Evolutionary conservation across 2,888 invertebrate species (phyloP), one percentile per base, ranked within the genome.

Genomic region (Ophion costatus): DNA sequence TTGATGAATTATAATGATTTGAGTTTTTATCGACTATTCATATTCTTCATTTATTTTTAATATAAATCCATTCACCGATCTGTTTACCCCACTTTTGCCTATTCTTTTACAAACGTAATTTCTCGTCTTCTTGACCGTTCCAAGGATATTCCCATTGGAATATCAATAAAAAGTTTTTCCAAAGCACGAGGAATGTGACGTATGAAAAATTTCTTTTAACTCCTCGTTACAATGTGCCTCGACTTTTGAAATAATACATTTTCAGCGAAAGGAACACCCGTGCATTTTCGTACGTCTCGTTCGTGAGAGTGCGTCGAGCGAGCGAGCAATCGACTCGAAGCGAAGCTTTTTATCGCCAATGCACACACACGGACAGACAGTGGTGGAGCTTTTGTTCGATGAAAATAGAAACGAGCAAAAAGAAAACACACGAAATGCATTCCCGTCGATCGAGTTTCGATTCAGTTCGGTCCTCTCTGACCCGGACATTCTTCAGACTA

Each of bases 361-460:
- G 14, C 45, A 24, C 17, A 24, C 22, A 9, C 69, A 4, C 9
- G 45, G 14, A 24, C 69, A 17, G 24, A 45, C 3, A 11, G 24
- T 45, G 17, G 3, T 17, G 7, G 38, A 69, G 10, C 57, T 77
- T 67, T 57, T 57, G 20, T 59, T 42, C 10, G 57, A 7, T 67
- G n/a, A 42, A 14, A 59, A 42, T 14, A 38, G 56, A 17, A 38
- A 20, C 38, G 56, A 76, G 56, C 29, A 4, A 6, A 59, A n/a
- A 24, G 22, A 24, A 42, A 9, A 69, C 24, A 22, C 24, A 51
- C 17, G 17, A 63, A 78, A 42, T 51, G 57, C 29, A 59, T 78
- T 51, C 20, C 33, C 10, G n/a, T 69, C 45, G 45, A 78, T 69
- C 61, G 20, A 45, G 9, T 69, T 77, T 42, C 20, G 14, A 78